Percentiles rank a stretch among this genome's conserved stretches.
Conservation (phyloP, 1,140 invertebrate species). For the Spodoptera frugiperda region DNA sequence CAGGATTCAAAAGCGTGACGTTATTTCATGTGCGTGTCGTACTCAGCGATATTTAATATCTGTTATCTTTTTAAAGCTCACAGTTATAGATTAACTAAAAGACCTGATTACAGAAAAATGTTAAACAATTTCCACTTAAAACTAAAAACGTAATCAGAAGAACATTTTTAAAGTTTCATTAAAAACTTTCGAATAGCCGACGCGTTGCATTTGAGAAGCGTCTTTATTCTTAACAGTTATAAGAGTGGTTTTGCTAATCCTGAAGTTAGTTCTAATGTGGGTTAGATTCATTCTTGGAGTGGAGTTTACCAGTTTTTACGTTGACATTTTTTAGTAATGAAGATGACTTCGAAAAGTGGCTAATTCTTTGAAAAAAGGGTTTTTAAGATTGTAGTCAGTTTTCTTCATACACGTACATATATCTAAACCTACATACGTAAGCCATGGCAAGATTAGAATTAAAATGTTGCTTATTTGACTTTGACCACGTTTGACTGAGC, state of each 20-base stretch:
- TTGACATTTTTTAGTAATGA: constrained; percentile 48
- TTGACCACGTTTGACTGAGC: no score
- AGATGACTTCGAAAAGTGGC: constrained; percentile 43
- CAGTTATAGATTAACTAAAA: no score
- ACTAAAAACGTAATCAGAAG: constrained; percentile 15
- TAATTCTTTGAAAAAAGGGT: constrained; percentile 40
- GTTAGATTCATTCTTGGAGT: constrained; percentile 10
- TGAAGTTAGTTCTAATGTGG: not conserved
- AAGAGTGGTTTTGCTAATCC: no score
- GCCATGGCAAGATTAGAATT: no score
- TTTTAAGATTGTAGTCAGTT: constrained; percentile 42
- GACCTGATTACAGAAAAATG: constrained; percentile 6
- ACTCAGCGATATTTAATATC: no score
- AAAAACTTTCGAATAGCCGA: not conserved
- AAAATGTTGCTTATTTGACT: no score
- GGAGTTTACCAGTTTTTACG: constrained; percentile 25
- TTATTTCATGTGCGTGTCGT: no score
- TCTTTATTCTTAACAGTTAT: no score
- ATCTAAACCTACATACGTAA: not conserved
- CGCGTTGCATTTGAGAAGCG: no score
- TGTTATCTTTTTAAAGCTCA: no score
- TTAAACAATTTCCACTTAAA: constrained; percentile 14
- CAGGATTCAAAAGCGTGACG: no score
- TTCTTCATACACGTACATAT: constrained; percentile 40
- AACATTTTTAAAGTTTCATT: not conserved